Conservation (phyloP, 2,113 vertebrate genomes). For the Patagioenas fasciata region DNA sequence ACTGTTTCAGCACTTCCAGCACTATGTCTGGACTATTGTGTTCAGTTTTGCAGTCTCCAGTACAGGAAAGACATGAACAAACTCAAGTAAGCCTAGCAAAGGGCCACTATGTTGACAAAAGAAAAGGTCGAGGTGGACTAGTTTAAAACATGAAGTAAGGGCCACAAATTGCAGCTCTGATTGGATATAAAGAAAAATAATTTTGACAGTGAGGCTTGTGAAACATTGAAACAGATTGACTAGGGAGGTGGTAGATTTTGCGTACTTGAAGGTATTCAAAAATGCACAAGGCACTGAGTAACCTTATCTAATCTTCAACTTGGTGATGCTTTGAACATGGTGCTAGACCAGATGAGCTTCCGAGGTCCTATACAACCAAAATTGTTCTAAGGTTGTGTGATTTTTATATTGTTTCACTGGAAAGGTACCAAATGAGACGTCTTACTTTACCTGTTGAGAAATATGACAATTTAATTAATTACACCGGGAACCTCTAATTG, state of each 20-base stretch:
- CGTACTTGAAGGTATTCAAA: neutral
- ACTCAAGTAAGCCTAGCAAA: neutral
- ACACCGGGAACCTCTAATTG: neutral
- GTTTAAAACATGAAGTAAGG: neutral
- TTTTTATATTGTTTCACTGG: neutral
- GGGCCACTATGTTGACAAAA: rapidly evolving
- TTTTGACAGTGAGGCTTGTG: neutral
- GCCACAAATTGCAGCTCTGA: neutral
- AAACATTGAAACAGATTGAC: neutral
- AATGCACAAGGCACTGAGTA: neutral
- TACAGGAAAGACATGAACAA: too few relatives aligned
- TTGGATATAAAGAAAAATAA: neutral
- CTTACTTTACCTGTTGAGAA: neutral
- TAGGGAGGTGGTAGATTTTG: neutral
- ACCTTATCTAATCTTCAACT: neutral
- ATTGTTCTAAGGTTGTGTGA: neutral
- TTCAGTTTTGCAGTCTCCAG: neutral
- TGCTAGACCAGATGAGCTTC: neutral
- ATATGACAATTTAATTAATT: neutral
- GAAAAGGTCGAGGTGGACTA: neutral
- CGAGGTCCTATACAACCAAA: neutral
- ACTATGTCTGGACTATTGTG: too few relatives aligned
- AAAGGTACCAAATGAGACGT: neutral
- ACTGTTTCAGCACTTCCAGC: neutral
- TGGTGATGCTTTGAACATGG: neutral